Evolutionary conservation across 2,797 vertebrate species (phyloP).

Genomic region (Sorex maritimensis): DNA sequence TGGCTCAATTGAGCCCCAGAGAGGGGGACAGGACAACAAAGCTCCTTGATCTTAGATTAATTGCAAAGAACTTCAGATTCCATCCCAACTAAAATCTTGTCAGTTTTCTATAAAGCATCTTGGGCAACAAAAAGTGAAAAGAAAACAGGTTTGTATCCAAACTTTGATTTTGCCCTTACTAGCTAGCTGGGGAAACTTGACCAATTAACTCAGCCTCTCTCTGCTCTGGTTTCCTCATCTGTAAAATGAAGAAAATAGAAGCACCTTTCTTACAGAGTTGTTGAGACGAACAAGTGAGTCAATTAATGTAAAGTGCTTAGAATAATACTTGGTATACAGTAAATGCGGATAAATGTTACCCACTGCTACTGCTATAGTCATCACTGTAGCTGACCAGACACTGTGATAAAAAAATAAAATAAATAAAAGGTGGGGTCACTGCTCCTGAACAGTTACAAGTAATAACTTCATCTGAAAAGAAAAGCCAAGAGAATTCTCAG

Average conservation of each 20-base stretch:
- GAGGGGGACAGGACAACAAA: neutral
- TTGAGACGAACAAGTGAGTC: constrained; percentile 54
- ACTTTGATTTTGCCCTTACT: constrained; percentile 28
- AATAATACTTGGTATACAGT: neutral
- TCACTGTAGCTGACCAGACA: neutral
- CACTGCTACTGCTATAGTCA: neutral
- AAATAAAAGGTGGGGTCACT: neutral
- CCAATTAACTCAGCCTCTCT: constrained; percentile 27
- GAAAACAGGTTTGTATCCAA: neutral
- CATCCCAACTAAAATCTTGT: constrained; percentile 6
- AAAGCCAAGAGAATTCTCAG: constrained; percentile 27
- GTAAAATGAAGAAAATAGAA: neutral
- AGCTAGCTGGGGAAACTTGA: neutral
- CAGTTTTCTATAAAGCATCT: constrained; percentile 50
- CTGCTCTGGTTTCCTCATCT: constrained; percentile 41
- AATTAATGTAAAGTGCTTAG: neutral
- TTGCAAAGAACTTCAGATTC: constrained; percentile 42
- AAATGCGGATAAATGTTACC: neutral
- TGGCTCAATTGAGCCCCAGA: neutral
- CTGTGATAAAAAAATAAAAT: constrained; percentile 18
- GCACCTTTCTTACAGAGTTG: constrained; percentile 24
- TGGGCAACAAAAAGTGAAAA: neutral
- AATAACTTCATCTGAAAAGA: constrained; percentile 14
- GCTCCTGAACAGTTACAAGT: neutral
- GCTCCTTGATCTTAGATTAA: constrained; percentile 39